phyloP scores from a whole-genome alignment of 1,140 invertebrate genomes.

The Nephotettix cincticeps region DNA sequence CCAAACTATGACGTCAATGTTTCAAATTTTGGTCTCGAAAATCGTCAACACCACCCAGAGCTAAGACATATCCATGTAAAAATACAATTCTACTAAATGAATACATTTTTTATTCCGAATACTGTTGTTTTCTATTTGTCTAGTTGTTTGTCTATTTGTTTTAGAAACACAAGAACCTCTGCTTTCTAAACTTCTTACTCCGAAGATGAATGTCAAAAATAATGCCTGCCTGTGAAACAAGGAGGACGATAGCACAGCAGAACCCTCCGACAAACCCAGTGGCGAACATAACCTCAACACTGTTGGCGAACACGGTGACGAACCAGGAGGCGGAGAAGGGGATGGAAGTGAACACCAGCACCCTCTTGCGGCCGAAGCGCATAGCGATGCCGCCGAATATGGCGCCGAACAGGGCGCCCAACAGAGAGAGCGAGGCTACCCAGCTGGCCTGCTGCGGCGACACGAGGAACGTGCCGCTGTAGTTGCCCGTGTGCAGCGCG shows the following conservation, averaged over 20 bases:
- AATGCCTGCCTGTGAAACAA: slow-evolving; percentile 76
- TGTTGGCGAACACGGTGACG: slow-evolving; percentile 69
- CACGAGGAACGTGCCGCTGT: slow-evolving; percentile 56
- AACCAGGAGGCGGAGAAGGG: slow-evolving; percentile 76
- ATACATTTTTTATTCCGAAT: too few species aligned
- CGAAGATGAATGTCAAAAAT: too few species aligned
- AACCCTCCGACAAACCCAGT: slow-evolving; percentile 78
- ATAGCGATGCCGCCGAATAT: slow-evolving; percentile 73
- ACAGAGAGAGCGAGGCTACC: slow-evolving; percentile 71
- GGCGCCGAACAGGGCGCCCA: slow-evolving; percentile 71
- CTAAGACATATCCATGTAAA: too few species aligned
- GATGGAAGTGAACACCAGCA: slow-evolving; percentile 65
- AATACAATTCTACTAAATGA: too few species aligned
- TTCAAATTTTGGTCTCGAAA: too few species aligned
- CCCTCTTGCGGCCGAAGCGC: slow-evolving; percentile 65
- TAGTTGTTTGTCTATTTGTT: too few species aligned
- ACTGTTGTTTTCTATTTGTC: too few species aligned
- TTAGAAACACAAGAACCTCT: too few species aligned
- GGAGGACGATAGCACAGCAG: slow-evolving; percentile 73
- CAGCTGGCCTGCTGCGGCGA: too few species aligned
- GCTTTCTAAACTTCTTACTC: too few species aligned
- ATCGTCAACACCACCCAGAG: too few species aligned
- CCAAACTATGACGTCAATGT: too few species aligned
- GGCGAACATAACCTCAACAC: slow-evolving; percentile 72
- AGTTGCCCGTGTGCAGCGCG: slow-evolving; percentile 36